Percentiles rank a stretch among this genome's conserved stretches.
phyloP scores from a whole-genome alignment of 2,113 vertebrate species.

The Noturus placidus region DNA sequence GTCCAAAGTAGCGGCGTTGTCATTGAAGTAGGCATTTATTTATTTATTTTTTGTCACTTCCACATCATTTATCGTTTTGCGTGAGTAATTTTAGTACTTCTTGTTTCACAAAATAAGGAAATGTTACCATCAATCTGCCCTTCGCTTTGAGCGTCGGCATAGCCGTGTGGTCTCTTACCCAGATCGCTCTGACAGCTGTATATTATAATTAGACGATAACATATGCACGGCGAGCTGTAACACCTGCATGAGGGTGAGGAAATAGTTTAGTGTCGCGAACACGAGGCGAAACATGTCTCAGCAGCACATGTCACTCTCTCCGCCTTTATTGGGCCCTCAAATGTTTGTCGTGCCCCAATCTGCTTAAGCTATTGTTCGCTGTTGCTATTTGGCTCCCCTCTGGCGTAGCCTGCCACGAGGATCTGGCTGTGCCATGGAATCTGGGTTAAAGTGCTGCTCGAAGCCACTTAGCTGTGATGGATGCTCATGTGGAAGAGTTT shows the following conservation, averaged over 20 bases:
- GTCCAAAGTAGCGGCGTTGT: background rate
- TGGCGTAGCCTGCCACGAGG: background rate
- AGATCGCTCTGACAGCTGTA: background rate
- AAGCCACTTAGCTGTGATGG: constrained; percentile 46
- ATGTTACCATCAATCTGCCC: background rate
- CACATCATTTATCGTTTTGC: background rate
- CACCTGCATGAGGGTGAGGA: background rate
- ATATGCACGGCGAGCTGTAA: background rate
- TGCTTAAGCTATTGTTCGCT: constrained; percentile 28
- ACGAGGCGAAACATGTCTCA: background rate
- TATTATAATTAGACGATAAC: constrained; percentile 6
- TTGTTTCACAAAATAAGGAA: background rate
- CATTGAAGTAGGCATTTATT: background rate
- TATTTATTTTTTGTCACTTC: background rate
- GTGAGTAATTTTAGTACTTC: background rate
- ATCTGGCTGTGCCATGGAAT: constrained; percentile 45
- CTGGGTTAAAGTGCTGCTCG: constrained; percentile 60
- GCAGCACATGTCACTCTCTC: background rate
- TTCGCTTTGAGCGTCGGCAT: no score
- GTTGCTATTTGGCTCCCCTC: background rate
- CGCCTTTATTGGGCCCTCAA: constrained; percentile 18
- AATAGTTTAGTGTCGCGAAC: constrained; percentile 23
- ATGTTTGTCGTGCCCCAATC: constrained; percentile 29
- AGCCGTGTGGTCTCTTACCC: background rate
- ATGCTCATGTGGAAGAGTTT: constrained; percentile 66